phyloP scores from a whole-genome alignment of 2,797 vertebrate species.

The Emydoidea blandingii region DNA sequence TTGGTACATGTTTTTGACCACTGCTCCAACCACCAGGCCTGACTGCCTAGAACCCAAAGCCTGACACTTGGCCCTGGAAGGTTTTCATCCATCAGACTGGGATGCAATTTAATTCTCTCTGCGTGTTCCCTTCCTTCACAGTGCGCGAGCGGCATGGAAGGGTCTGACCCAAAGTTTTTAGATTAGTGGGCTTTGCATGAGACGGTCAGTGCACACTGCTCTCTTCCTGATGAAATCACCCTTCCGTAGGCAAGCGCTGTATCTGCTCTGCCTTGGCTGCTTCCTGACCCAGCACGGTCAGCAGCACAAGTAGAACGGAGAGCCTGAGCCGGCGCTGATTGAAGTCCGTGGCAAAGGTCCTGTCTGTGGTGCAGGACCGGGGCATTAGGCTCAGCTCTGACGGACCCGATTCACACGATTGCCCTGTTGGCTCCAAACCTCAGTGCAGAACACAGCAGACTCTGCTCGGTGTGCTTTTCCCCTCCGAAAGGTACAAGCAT shows the following conservation, averaged over 20 bases:
- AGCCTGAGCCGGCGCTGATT: too few species aligned
- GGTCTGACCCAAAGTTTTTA: not conserved
- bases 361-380: rapidly evolving
- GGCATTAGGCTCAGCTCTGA: not conserved
- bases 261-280: too few species aligned
- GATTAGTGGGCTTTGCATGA: not conserved
- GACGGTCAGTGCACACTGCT: not conserved
- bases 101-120: rapidly evolving
- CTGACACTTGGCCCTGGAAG: too few species aligned
- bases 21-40: too few species aligned
- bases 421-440: not conserved
- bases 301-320: too few species aligned
- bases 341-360: too few species aligned
- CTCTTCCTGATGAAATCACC: not conserved
- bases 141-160: not conserved
- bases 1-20: too few species aligned
- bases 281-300: too few species aligned
- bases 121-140: not conserved
- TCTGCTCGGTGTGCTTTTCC: rapidly evolving
- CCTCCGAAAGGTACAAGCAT: rapidly evolving
- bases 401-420: not conserved
- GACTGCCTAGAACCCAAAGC: too few species aligned
- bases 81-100: rapidly evolving
- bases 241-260: too few species aligned
- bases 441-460: not conserved